Evolutionary conservation across 2,113 vertebrate genomes (phyloP).

Genomic region (Ophiodon elongatus): DNA sequence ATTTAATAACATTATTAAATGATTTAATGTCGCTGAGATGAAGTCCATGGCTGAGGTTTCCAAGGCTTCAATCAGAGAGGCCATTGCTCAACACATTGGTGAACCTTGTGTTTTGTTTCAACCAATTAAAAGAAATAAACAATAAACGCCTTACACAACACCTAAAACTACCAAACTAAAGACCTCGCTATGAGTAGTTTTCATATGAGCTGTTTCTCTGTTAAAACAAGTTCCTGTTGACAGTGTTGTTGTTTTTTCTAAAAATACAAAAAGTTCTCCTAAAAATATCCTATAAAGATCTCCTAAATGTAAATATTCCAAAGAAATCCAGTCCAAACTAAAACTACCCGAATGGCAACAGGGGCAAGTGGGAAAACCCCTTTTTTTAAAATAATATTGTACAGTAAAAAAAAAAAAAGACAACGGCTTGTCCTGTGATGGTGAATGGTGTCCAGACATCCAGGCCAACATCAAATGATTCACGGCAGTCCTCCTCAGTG

Average conservation of each 20-base stretch:
- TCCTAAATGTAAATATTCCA: neutral
- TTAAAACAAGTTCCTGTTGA: neutral
- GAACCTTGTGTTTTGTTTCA: neutral
- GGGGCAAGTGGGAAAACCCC: neutral
- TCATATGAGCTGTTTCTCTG: neutral
- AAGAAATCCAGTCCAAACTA: neutral
- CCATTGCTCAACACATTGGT: neutral
- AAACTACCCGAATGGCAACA: neutral
- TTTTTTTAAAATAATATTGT: neutral
- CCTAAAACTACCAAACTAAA: too few relatives aligned
- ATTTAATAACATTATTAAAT: too few relatives aligned
- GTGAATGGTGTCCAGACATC: constrained; percentile 23
- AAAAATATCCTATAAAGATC: too few relatives aligned
- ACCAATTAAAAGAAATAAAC: too few relatives aligned
- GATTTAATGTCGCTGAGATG: neutral
- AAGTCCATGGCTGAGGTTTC: neutral
- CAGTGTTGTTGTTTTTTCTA: too few relatives aligned
- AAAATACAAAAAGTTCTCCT: too few relatives aligned
- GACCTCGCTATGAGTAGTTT: neutral
- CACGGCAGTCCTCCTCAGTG: constrained; percentile 9
- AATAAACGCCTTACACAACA: neutral
- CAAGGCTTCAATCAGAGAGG: too few relatives aligned
- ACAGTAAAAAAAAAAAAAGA: neutral
- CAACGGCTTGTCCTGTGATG: constrained; percentile 28
- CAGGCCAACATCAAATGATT: constrained; percentile 37